phyloP scores from a whole-genome alignment of 1,140 invertebrate species.

The Drosophila mayri region DNA sequence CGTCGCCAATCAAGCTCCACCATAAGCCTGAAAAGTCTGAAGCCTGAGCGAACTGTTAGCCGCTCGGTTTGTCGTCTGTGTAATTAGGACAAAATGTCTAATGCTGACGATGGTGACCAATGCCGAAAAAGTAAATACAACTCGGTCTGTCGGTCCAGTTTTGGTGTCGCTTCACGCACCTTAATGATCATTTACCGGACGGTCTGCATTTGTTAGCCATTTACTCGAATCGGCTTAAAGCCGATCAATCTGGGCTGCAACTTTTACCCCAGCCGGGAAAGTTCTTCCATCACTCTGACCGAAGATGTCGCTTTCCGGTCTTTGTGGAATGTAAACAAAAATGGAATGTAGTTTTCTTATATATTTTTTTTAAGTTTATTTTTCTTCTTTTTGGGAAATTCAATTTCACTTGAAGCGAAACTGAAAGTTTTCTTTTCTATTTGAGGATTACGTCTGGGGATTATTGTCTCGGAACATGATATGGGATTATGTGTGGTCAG shows the following conservation, averaged over 20 bases:
- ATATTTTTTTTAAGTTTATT: not conserved
- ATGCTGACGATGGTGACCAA: conserved; percentile 62
- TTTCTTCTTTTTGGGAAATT: conserved; percentile 21
- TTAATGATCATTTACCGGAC: conserved; percentile 47
- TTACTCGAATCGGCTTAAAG: conserved; percentile 28
- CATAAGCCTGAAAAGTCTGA: conserved; percentile 12
- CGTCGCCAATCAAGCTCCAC: conserved; percentile 65
- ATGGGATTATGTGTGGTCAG: not conserved
- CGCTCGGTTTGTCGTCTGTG: conserved; percentile 65
- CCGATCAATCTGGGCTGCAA: conserved; percentile 35
- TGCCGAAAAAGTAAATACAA: conserved; percentile 77
- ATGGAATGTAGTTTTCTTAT: conserved; percentile 7
- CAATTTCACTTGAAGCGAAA: conserved; percentile 36
- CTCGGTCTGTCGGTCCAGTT: conserved; percentile 49
- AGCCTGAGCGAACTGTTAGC: conserved; percentile 14
- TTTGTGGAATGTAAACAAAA: conserved; percentile 13
- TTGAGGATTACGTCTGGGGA: conserved; percentile 28
- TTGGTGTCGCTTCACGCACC: conserved; percentile 66
- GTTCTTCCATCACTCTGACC: conserved; percentile 25
- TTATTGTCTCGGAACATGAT: not conserved
- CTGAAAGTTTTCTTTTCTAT: conserved; percentile 42
- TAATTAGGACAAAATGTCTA: conserved; percentile 83
- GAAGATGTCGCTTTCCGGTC: conserved; percentile 21
- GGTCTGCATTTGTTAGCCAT: conserved; percentile 14
- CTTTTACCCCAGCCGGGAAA: conserved; percentile 43